These are phyloP conservation scores for Carterocephalus palaemon DNA, from an alignment of 2,888 invertebrate species.

Conservation along the genomic window DNA sequence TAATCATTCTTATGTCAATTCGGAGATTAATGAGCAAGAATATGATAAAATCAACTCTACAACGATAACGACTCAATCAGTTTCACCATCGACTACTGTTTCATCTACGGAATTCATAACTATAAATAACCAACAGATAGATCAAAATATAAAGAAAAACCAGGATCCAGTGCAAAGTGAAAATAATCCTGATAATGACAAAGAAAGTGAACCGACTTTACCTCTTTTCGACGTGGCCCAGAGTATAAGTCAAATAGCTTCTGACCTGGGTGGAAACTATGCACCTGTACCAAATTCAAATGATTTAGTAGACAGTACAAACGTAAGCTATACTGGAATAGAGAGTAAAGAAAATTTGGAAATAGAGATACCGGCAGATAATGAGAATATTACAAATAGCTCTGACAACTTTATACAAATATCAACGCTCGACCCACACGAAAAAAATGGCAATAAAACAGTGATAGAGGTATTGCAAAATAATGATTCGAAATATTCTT, in stretches of 20 bases:
- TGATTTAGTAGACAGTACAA: conserved; percentile 53
- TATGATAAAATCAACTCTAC: conserved; percentile 54
- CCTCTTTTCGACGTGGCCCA: conserved; percentile 68
- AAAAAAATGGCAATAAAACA: conserved; percentile 31
- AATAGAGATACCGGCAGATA: conserved; percentile 57
- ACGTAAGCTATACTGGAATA: conserved; percentile 45
- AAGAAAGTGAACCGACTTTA: conserved; percentile 43
- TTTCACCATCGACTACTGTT: conserved; percentile 60
- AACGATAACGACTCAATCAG: conserved; percentile 68
- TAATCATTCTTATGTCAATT: conserved; percentile 25
- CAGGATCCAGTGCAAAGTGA: conserved; percentile 28
- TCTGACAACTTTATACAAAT: conserved; percentile 61
- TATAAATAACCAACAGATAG: conserved; percentile 33
- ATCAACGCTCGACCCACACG: conserved; percentile 61
- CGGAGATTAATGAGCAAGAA: conserved; percentile 39
- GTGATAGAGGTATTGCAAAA: conserved; percentile 19
- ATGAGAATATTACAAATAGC: conserved; percentile 33
- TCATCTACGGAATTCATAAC: conserved; percentile 56
- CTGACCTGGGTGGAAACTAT: conserved; percentile 62
- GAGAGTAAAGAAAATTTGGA: conserved; percentile 70
- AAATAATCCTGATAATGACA: conserved; percentile 31
- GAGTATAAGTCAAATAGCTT: conserved; percentile 74
- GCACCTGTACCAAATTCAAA: conserved; percentile 58
- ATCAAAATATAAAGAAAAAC: conserved; percentile 29
- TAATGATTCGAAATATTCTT: conserved; percentile 12